Conservation (phyloP, 2,888 invertebrate genomes). For the Hyposoter dolosus region DNA sequence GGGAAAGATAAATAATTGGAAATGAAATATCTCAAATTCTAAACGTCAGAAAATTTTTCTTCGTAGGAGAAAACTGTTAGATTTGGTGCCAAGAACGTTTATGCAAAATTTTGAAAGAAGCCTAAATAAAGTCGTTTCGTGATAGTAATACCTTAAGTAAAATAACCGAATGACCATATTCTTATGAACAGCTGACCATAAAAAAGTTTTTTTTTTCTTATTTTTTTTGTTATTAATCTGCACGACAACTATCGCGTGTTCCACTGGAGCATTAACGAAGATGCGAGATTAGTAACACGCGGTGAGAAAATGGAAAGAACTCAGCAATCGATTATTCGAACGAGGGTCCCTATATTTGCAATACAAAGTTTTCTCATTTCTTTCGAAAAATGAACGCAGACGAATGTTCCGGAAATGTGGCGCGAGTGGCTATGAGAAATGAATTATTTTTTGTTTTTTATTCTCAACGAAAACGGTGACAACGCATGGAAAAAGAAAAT, state of each 20-base stretch:
- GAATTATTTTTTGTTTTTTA: not conserved
- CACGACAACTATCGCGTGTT: not conserved
- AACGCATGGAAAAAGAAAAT: not conserved
- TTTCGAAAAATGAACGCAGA: not conserved
- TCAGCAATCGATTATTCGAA: not conserved
- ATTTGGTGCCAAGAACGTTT: too few species aligned
- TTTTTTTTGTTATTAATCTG: not conserved
- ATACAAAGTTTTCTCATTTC: not conserved
- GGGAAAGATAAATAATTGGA: too few species aligned
- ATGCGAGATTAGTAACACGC: conserved; percentile 7
- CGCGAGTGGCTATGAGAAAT: not conserved
- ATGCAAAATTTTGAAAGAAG: too few species aligned
- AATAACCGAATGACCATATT: not conserved
- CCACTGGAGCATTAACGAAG: not conserved
- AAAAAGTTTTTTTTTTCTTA: not conserved
- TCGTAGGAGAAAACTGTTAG: too few species aligned
- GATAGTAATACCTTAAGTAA: too few species aligned
- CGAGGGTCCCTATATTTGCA: not conserved
- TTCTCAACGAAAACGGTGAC: not conserved
- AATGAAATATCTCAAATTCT: too few species aligned
- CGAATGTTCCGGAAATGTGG: not conserved
- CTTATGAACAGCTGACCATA: not conserved
- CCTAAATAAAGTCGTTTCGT: too few species aligned
- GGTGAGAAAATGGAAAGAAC: not conserved
- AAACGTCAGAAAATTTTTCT: too few species aligned